A percentile compares a stretch with the other conserved stretches of the same genome.
Conservation (phyloP, 2,797 vertebrate genomes). For the Pygocentrus nattereri region DNA sequence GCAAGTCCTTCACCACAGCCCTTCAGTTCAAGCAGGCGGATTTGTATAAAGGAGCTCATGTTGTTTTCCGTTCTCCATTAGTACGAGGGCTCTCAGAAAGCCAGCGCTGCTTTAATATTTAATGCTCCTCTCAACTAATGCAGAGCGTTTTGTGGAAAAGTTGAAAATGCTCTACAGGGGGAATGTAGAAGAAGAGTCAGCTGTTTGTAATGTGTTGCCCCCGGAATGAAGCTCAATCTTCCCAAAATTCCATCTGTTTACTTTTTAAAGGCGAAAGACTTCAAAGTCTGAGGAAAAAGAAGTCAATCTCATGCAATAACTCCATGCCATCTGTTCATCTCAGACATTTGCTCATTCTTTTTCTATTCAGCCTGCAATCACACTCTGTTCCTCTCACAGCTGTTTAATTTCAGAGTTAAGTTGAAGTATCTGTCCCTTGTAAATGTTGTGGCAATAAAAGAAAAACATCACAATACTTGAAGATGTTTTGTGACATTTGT, state of each 20-base stretch:
- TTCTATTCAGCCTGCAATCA: not conserved
- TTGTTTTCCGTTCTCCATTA: not conserved
- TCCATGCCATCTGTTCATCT: not conserved
- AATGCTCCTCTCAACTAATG: conserved; percentile 8
- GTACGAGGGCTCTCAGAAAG: not conserved
- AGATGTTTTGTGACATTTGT: no score
- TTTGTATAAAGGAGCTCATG: not conserved
- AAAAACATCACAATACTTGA: not conserved
- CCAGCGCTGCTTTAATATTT: conserved; percentile 21
- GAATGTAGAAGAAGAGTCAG: not conserved
- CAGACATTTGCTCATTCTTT: not conserved
- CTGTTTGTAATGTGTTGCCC: not conserved
- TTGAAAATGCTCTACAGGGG: not conserved
- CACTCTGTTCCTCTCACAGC: not conserved
- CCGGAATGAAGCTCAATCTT: not conserved
- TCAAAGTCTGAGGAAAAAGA: not conserved
- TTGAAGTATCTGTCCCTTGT: not conserved
- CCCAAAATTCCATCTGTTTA: not conserved
- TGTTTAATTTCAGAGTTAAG: not conserved
- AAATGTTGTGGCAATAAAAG: not conserved
- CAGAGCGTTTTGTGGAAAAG: not conserved
- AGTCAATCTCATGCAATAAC: not conserved
- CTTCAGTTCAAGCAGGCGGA: not conserved
- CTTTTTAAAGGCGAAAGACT: not conserved
- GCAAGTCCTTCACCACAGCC: not conserved